Evolutionary conservation across 2,797 vertebrate species (phyloP).

Genomic region (Fratercula arctica): DNA sequence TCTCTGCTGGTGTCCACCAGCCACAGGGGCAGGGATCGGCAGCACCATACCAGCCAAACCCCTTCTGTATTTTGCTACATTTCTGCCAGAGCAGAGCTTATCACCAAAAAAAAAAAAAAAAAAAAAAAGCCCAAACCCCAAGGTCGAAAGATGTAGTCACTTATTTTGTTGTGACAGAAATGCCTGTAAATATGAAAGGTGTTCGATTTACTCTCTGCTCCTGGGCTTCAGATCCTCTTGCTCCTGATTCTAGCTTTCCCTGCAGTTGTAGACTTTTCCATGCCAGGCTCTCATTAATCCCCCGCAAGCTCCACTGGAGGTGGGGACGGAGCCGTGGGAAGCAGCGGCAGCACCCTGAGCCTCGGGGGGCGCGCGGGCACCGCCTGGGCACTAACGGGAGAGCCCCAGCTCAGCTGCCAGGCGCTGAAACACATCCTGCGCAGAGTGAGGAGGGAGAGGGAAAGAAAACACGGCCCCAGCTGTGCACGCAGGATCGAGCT

Average conservation of each 20-base stretch:
- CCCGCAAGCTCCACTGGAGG: background rate
- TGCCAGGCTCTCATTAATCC: background rate
- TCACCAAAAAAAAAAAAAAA: no score
- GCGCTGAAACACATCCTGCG: rapidly evolving
- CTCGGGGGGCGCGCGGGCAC: rapidly evolving
- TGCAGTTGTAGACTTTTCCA: background rate
- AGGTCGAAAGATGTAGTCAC: no score
- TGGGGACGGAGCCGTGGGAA: background rate
- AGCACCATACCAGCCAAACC: background rate
- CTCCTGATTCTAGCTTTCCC: background rate
- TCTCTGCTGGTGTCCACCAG: no score
- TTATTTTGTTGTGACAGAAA: background rate
- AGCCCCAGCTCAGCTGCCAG: background rate
- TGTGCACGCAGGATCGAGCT: background rate
- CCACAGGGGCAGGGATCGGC: no score
- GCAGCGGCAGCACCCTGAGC: background rate
- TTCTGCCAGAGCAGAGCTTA: background rate
- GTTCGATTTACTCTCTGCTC: background rate
- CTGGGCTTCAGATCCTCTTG: background rate
- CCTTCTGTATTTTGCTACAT: background rate
- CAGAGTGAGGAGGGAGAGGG: background rate
- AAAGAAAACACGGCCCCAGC: background rate
- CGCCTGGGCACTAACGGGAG: background rate
- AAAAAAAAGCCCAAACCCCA: background rate
- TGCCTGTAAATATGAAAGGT: background rate